Conservation (phyloP, 2,797 vertebrate species). For the Onychomys arenicola region DNA sequence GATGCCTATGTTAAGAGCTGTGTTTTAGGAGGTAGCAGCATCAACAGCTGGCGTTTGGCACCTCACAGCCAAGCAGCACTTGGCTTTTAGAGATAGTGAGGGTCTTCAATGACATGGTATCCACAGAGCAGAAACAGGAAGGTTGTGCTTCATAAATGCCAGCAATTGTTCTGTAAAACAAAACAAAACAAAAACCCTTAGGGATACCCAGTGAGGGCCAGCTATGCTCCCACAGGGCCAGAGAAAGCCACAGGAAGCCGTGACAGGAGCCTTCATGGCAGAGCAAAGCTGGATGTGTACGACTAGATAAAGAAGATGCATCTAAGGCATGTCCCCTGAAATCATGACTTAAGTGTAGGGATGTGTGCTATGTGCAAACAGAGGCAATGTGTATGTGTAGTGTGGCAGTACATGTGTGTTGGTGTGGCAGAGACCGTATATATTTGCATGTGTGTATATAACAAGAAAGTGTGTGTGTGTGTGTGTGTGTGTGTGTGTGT, state of each 20-base stretch:
- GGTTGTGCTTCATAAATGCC: not conserved
- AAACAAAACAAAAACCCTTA: not conserved
- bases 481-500: not conserved
- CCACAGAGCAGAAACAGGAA: not conserved
- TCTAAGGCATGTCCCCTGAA: not conserved
- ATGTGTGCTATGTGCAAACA: not conserved
- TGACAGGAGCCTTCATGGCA: not conserved
- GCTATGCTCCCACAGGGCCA: not conserved
- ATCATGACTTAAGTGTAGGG: not conserved
- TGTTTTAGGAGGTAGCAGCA: not conserved
- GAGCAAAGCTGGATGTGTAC: not conserved
- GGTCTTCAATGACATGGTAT: not conserved
- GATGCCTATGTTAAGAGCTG: rapidly evolving
- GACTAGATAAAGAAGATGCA: not conserved
- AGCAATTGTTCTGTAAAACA: not conserved
- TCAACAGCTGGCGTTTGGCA: not conserved
- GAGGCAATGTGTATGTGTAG: not conserved
- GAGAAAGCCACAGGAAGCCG: not conserved
- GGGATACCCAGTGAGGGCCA: not conserved
- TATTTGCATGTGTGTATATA: not conserved
- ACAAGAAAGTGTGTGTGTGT: not conserved
- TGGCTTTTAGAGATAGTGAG: not conserved
- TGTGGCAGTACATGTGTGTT: not conserved
- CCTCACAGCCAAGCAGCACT: rapidly evolving
- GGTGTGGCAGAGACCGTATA: not conserved